phyloP scores from a whole-genome alignment of 2,888 invertebrate species.

The Halocaridina rubra region DNA sequence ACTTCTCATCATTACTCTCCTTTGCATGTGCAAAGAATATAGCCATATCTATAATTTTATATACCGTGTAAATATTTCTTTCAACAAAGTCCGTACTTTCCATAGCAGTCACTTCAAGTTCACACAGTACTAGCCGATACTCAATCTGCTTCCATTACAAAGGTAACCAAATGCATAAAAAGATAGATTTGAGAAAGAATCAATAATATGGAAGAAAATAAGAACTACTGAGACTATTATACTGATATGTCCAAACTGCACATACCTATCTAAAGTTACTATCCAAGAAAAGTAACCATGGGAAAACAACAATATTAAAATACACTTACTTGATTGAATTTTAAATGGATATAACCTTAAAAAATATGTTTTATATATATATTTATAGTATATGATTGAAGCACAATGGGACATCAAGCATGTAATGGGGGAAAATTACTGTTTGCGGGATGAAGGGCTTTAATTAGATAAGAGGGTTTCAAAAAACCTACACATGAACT shows the following conservation, averaged over 20 bases:
- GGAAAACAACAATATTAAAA: slow-evolving; percentile 54
- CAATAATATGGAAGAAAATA: slow-evolving; percentile 42
- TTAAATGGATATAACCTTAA: slow-evolving; percentile 44
- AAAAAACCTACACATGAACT: slow-evolving; percentile 54
- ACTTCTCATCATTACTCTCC: neutral
- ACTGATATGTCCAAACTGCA: slow-evolving; percentile 58
- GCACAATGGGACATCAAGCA: slow-evolving; percentile 47
- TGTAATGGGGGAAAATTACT: slow-evolving; percentile 25
- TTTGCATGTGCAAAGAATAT: neutral
- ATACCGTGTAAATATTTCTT: neutral
- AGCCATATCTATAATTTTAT: neutral
- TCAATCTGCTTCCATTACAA: neutral
- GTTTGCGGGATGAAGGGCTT: slow-evolving; percentile 33
- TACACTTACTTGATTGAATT: slow-evolving; percentile 51
- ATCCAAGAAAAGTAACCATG: slow-evolving; percentile 53
- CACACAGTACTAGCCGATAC: neutral
- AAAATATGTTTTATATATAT: slow-evolving; percentile 23
- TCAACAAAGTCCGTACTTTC: neutral
- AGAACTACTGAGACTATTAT: slow-evolving; percentile 51
- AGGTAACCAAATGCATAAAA: neutral
- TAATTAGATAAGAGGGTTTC: slow-evolving; percentile 48
- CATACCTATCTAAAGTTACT: slow-evolving; percentile 52
- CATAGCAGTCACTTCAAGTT: neutral
- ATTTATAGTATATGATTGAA: slow-evolving; percentile 43
- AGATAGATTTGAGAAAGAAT: slow-evolving; percentile 18